phyloP scores from a whole-genome alignment of 1,140 invertebrate genomes.

The Nomia melanderi region DNA sequence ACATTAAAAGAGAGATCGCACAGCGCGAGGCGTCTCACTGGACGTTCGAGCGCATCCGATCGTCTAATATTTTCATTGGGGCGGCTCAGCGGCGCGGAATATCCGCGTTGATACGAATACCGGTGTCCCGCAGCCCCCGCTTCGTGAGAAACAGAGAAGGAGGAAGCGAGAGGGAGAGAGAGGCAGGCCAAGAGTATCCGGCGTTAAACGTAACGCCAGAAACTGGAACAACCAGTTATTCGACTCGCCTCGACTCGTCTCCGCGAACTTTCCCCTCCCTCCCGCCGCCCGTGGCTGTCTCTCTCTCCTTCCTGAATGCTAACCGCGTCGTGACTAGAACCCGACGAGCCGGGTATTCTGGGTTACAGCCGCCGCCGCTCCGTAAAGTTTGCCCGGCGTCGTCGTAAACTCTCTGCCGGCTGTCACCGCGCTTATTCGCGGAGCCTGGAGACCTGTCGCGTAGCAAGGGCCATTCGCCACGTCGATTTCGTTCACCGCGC shows the following conservation, averaged over 20 bases:
- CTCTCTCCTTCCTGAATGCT: slow-evolving; percentile 1
- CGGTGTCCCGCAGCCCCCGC: slow-evolving; percentile 12
- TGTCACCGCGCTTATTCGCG: slow-evolving; percentile 3
- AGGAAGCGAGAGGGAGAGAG: background rate
- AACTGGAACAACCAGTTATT: slow-evolving; percentile 68
- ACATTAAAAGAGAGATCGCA: no score
- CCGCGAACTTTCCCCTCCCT: slow-evolving; percentile 49
- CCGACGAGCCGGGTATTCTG: slow-evolving; percentile 22
- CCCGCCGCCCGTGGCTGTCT: no score
- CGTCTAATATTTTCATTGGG: background rate
- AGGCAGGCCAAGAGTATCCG: slow-evolving; percentile 31
- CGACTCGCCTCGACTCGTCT: slow-evolving; percentile 56
- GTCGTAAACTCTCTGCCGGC: slow-evolving; percentile 10
- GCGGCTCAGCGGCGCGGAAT: slow-evolving; percentile 26
- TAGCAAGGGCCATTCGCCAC: background rate
- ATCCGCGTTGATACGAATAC: slow-evolving; percentile 41
- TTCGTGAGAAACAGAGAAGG: background rate
- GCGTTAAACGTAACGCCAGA: slow-evolving; percentile 62
- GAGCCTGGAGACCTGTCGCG: background rate
- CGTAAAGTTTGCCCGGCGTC: slow-evolving; percentile 13
- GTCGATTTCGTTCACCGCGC: background rate
- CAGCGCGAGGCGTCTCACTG: no score
- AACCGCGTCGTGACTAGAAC: slow-evolving; percentile 22
- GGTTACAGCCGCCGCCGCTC: slow-evolving; percentile 29
- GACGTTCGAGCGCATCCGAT: no score